Conservation (phyloP, 2,888 invertebrate species). For the Lepas anatifera region DNA sequence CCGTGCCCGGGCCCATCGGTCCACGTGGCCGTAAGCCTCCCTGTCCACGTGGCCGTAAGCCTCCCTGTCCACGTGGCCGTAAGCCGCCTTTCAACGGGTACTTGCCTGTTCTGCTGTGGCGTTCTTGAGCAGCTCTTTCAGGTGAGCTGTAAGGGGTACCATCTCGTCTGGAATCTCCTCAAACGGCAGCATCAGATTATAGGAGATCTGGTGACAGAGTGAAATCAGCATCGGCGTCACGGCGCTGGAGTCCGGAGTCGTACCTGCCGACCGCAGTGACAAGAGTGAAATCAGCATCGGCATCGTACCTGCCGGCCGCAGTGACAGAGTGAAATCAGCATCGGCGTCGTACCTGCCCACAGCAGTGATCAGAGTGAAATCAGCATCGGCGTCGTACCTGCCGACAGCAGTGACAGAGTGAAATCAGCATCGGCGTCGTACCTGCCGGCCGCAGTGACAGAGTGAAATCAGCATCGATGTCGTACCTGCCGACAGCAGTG, state of each 20-base stretch:
- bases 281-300: no score
- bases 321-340: no score
- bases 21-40: background rate
- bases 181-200: conserved; percentile 79
- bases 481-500: no score
- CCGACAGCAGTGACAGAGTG: no score
- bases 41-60: background rate
- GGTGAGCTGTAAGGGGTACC: conserved; percentile 88
- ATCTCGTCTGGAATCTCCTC: conserved; percentile 92
- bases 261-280: no score
- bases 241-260: conserved; percentile 92
- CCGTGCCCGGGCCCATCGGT: background rate
- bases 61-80: background rate
- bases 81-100: background rate
- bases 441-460: no score
- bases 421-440: no score
- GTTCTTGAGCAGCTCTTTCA: conserved; percentile 79
- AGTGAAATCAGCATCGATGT: no score
- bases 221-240: conserved; percentile 87
- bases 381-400: no score
- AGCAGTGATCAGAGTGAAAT: no score
- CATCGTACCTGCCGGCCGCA: no score
- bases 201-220: conserved; percentile 57
- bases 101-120: conserved; percentile 55
- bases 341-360: no score